Evolutionary conservation across 1,140 invertebrate species (phyloP), one percentile per base, ranked within the genome.

Genomic region (Dryas iulia): DNA sequence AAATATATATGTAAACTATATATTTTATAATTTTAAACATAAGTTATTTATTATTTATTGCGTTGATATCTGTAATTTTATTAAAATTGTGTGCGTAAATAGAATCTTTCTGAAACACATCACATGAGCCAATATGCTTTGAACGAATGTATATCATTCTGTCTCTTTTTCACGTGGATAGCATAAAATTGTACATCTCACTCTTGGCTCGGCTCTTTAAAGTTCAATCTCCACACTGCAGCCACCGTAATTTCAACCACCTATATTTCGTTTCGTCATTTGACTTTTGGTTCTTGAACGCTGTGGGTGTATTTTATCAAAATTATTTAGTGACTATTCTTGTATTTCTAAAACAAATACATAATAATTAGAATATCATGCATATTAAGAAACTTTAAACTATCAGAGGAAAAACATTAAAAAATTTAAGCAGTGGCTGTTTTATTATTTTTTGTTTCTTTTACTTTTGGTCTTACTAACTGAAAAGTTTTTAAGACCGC

Each of bases 381-480:
- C 0, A 7, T 47, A 47, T 47, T 47, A 47, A 6, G 1, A 47
- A 47, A 8, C 14, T 31, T 47, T 35, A 14, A 35, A 35, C 18
- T 47, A 47, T 21, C 0, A 47, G 3, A 18, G 3, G 18, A 10
- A 2, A 47, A 47, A 47, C 18, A 10, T 7, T 21, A 7, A 47
- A 21, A 6, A 47, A 14, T 21, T 39, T 18, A 21, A 47, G 10
- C n/a, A 21, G 39, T 47, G 39, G 14, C 8, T 21, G 21, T 10
- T 47, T 47, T 7, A 18, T 21, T 18, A 21, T 10, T 18, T 47
- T n/a, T 47, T 47, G 14, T 47, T 47, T 47, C 8, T 30, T 59
- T 69, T 73, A 59, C 31, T 58, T 71, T 72, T 70, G 80, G 82
- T 86, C 83, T 86, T 83, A 66, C 60, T 78, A 73, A 74, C 70